Evolutionary conservation across 2,113 vertebrate genomes (phyloP), one percentile per base, ranked within the genome.

Genomic region (Dolichotis patagonum): DNA sequence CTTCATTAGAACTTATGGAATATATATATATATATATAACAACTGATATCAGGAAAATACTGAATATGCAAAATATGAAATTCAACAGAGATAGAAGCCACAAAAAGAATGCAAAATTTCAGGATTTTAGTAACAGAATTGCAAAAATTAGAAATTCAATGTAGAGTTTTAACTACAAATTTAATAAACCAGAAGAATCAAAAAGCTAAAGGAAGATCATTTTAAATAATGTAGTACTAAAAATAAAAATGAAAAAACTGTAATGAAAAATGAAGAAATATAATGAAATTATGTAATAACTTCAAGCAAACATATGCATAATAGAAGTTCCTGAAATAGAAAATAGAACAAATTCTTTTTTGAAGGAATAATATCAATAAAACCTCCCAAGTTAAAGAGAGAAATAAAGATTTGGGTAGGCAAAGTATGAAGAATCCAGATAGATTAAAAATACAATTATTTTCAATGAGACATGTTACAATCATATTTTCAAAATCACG

Each of bases 101-200:
- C 54, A 52, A 38, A 35, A 75, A 9, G 7, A 63, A 32, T 22
- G 10, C 4, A 58, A 41, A 77, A 17, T 46, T 38, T 77, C 12
- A 24, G 7, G 5, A 77, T 13, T 8, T 63, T 0, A 54, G 11
- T 5, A 63, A 3, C 3, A 83, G 1, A 67, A 32, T 43, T 5
- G 54, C 17, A 63, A 12, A 65, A 26, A 54, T 38, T 14, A 32
- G 41, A 56, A 69, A 56, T 82, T 63, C 11, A 56, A 82, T 17
- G 49, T 1, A 32, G 14, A 14, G 12, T 0, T 26, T 30, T 0
- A 67, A 49, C 30, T 46, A n/a, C 19, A n/a, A 14, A 22, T 22
- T 43, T 32, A 81, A 49, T n/a, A 2, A 65, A 62, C 10, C n/a
- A 67, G 24, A 52, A 7, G 11, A 30, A 63, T 49, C 16, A 5